These are phyloP conservation scores for Hirtodrosophila confusa DNA, from an alignment of 2,888 invertebrate species.

Conservation along the genomic window DNA sequence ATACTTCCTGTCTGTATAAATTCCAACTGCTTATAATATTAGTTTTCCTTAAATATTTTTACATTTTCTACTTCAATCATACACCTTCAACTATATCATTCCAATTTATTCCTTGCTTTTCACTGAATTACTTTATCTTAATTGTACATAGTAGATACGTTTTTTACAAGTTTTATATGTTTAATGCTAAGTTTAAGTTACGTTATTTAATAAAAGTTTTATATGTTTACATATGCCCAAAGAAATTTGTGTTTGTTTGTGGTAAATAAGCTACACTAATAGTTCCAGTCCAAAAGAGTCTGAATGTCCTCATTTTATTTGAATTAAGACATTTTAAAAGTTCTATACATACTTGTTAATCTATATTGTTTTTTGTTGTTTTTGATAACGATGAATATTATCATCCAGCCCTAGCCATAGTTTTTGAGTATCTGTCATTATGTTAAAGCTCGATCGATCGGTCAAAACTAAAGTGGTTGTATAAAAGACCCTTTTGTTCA, in stretches of 20 bases:
- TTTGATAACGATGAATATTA: no score
- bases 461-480: no score
- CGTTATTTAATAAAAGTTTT: slow-evolving; percentile 6
- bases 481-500: no score
- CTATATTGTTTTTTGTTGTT: no score
- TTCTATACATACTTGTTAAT: no score
- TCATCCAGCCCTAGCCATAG: no score
- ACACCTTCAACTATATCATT: slow-evolving; percentile 10
- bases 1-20: background rate
- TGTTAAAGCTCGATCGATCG: no score
- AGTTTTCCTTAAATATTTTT: background rate
- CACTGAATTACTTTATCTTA: slow-evolving; percentile 29
- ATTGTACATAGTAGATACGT: slow-evolving; percentile 44
- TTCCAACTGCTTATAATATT: background rate
- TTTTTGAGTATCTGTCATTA: no score
- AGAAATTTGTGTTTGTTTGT: background rate
- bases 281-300: no score
- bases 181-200: slow-evolving; percentile 15
- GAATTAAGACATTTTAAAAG: no score
- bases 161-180: slow-evolving; percentile 16
- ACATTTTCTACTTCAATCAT: background rate
- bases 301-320: no score
- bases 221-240: background rate
- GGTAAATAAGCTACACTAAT: no score
- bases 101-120: slow-evolving; percentile 23